Base-by-base conservation (phyloP, 1,140 invertebrate genomes). In the Trachelipus rathkii region DNA sequence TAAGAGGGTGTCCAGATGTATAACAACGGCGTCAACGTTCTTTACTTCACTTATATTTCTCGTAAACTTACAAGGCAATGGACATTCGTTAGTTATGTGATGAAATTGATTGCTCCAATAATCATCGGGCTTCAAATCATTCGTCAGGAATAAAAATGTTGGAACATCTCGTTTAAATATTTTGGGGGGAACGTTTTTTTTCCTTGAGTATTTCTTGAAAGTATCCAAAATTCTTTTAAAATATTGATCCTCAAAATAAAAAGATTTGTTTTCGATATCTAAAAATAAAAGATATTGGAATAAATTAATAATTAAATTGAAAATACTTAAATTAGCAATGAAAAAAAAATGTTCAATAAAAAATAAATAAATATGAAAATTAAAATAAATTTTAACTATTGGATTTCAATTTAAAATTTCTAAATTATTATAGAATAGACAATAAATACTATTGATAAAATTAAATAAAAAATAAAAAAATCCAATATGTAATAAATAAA, bases 81-180 rank as follows among this genome's bases (percentile, higher is more conserved):
- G 50, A 19, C 50, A 60, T 60, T 60, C 50, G 4, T 8, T 19
- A 76, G 75, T 75, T 74, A 73, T 68, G 21, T 53, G 46, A 60
- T 53, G 4, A 50, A 72, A 9, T 60, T 13, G 44, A 23, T 33
- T 73, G 46, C 3, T 71, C 44, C 33, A 13, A 43, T 7, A 10
- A n/a, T 43, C 19, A 72, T 8, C 21, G 11, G 23, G 71, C 44
- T 44, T 24, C 66, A 21, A 9, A 19, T 13, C 10, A n/a, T 23
- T 23, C 15, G 15, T 23, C 10, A 11, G 0, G 24, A 23, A 9
- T 24, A 76, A 44, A 66, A 69, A 76, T 24, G 53, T 24, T 19
- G 43, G 50, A 23, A 33, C 43, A 50, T 21, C 46, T 46, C 8
- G 2, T 13, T 33, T 33, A 33, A 33, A 33, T 33, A 33, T 33